phyloP scores from a whole-genome alignment of 2,888 invertebrate genomes.

The Acleris sparsana region DNA sequence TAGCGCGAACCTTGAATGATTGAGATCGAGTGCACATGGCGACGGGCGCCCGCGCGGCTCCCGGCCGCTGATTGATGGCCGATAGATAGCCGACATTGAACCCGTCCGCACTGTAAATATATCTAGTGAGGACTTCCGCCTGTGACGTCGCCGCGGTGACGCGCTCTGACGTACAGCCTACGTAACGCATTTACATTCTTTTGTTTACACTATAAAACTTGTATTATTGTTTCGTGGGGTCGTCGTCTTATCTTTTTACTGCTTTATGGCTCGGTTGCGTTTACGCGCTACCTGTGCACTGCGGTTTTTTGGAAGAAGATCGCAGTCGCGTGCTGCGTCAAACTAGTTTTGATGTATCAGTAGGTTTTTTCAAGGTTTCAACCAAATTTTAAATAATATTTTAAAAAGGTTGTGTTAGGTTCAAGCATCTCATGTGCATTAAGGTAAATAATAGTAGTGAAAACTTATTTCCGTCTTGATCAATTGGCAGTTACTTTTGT shows the following conservation, averaged over 20 bases:
- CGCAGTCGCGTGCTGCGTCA: neutral
- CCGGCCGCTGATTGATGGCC: conserved; percentile 75
- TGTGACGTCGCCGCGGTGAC: conserved; percentile 75
- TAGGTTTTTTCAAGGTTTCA: too few relatives aligned
- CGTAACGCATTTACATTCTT: conserved; percentile 74
- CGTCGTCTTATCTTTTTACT: conserved; percentile 77
- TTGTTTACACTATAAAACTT: conserved; percentile 80
- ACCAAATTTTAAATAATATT: too few relatives aligned
- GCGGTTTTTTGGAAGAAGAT: too few relatives aligned
- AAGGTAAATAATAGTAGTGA: neutral
- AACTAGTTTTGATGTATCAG: too few relatives aligned
- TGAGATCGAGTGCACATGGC: conserved; percentile 33
- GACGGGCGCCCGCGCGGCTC: conserved; percentile 38
- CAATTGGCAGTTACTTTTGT: conserved; percentile 17
- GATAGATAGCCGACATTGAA: conserved; percentile 82
- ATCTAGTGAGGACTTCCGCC: conserved; percentile 78
- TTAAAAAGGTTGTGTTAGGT: neutral
- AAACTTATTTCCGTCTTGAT: conserved; percentile 12
- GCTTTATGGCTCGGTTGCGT: conserved; percentile 64
- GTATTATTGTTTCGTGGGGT: conserved; percentile 76
- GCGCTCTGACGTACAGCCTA: conserved; percentile 67
- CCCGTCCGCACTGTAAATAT: conserved; percentile 71
- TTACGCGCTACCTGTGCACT: conserved; percentile 52
- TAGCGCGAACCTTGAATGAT: conserved; percentile 18
- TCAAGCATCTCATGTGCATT: neutral